Evolutionary conservation across 1,140 invertebrate species (phyloP), one percentile per base, ranked within the genome.

Genomic region (Magallana ariakensis): DNA sequence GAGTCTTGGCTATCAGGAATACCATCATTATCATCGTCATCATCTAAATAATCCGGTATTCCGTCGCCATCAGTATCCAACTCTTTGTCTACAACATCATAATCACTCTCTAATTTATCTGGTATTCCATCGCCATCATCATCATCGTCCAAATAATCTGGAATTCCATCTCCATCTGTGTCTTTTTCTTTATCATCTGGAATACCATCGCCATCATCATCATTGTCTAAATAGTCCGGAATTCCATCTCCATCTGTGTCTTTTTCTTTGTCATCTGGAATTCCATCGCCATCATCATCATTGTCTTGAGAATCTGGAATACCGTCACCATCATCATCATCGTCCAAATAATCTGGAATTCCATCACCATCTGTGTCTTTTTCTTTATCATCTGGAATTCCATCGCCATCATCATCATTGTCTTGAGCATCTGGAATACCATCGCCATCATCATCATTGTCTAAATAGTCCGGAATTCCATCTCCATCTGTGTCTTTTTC

Each of bases 121-220:
- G 93, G 93, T 75, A 93, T 93, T 15, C 93, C 93, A 89, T 94
- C 93, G 85, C 87, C 87, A 89, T 94, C 92, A 88, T 92, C 91
- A 81, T 92, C 91, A 87, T 91, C 89, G 85, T 93, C 90, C 46
- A 90, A 80, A 75, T 94, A 92, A 87, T 91, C 91, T 10, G 91
- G 91, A 19, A 93, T 92, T 15, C 93, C 93, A 88, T 94, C 93
- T 13, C 91, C 91, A 86, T 91, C 89, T 5, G 89, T 90, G 82
- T 91, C 93, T 16, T 90, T 92, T 60, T 93, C 88, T 58, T 90
- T 70, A 80, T 90, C 83, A 80, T 92, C 92, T 16, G 92, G 90
- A 26, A 91, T 89, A 11, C 89, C 90, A 88, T 92, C 90, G 16
- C 89, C 90, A 87, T 92, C 88, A 85, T 89, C 83, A 70, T 93